Percentiles rank a stretch among this genome's conserved stretches.
Conservation (phyloP, 2,797 vertebrate species). For the Sciurus carolinensis region DNA sequence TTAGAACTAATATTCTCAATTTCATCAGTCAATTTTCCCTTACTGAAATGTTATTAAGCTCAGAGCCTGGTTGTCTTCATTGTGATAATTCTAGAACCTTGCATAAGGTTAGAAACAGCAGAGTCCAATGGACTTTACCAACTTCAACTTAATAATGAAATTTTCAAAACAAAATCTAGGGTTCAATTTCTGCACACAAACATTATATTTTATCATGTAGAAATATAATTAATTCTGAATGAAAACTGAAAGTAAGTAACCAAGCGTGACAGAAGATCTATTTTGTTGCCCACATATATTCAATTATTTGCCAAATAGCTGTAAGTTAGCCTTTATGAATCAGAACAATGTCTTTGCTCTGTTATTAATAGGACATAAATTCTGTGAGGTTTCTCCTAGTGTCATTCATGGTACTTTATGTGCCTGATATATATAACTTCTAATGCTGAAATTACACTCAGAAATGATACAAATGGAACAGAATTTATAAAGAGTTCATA, state of each 20-base stretch:
- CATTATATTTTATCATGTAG: background rate
- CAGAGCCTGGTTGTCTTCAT: background rate
- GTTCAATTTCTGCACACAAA: background rate
- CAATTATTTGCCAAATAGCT: background rate
- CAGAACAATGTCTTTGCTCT: background rate
- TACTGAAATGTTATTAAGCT: background rate
- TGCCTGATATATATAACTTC: background rate
- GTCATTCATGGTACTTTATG: background rate
- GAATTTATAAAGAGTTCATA: background rate
- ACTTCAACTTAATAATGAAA: background rate
- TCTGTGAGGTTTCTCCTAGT: background rate
- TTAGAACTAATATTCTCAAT: background rate
- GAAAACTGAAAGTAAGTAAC: background rate
- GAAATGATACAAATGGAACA: conserved; percentile 19
- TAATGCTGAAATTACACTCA: background rate
- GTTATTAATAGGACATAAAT: background rate
- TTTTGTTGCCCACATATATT: background rate
- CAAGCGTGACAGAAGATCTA: background rate
- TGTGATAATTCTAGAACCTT: background rate
- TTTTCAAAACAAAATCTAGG: background rate
- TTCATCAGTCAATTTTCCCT: background rate
- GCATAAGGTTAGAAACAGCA: background rate
- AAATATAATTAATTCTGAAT: conserved; percentile 32
- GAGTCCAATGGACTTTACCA: background rate
- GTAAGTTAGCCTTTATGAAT: background rate